Base-by-base conservation (phyloP, 1,140 invertebrate species). In the Drosophila pseudoananassae region DNA sequence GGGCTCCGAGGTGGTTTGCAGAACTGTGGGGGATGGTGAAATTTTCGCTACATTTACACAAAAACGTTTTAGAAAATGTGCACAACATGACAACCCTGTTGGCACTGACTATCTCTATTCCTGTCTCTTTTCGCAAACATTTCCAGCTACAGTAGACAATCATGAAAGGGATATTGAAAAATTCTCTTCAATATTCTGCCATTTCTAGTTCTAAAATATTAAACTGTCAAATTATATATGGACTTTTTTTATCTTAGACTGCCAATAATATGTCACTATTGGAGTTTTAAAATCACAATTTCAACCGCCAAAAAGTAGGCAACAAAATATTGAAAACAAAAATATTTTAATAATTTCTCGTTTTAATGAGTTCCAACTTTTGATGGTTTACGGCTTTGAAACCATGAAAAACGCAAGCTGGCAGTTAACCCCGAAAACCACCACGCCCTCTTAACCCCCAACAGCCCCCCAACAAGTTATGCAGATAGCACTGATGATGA, bases 31-130 rank as follows among this genome's bases (percentile, higher is more conserved):
- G 3, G 25, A 9, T 25, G 10, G 79, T 33, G 57, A 85, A 75
- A 87, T 78, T 81, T 75, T 78, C 82, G 74, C 78, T 76, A 85
- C 82, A 87, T 84, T 84, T 84, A 85, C 82, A 85, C 78, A 76
- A 82, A 87, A 87, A 87, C 82, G 78, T 82, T 85, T 85, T 85
- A 85, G 82, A 85, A 87, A 83, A 78, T 88, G 70, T 75, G 65
- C 65, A 60, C 61, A 78, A 83, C 82, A 74, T 65, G 74, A 63
- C 78, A 88, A 54, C 49, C 68, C 76, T 56, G 23, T 9, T 46
- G 15, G 9, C 17, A 23, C 9, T 10, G 43, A 43, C 14, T 25
- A 31, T 23, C 49, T 36, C 54, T n/a, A 12, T 36, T 36, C 33
- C 33, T 12, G 33, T 36, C 33, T 12, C 27, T 53, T 23, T 20